phyloP scores from a whole-genome alignment of 2,113 vertebrate genomes.

The Peromyscus polionotus region DNA sequence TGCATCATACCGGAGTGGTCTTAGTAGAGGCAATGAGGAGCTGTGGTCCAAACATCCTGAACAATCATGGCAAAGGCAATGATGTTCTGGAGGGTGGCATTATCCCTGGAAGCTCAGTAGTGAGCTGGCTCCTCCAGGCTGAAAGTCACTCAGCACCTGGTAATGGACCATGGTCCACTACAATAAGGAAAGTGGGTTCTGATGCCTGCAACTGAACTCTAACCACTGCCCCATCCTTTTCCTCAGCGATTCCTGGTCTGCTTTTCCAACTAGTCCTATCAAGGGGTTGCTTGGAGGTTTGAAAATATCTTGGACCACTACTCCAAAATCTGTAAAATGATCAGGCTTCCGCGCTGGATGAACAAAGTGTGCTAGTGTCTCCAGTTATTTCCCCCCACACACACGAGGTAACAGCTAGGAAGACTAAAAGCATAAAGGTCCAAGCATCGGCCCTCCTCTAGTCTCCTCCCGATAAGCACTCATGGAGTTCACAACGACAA shows the following conservation, averaged over 20 bases:
- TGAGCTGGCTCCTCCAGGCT: not conserved
- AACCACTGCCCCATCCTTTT: not conserved
- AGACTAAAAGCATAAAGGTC: not conserved
- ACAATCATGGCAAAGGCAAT: not conserved
- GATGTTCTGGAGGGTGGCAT: not conserved
- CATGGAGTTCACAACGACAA: not conserved
- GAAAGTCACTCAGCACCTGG: not conserved
- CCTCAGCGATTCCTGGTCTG: not conserved
- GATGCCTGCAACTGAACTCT: not conserved
- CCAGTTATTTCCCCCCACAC: not conserved
- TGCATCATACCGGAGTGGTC: not conserved
- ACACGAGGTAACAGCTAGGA: not conserved
- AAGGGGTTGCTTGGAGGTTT: not conserved
- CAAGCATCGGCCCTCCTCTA: not conserved
- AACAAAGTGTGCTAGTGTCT: not conserved
- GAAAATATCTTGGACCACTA: not conserved
- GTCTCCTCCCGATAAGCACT: not conserved
- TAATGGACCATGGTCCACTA: not conserved
- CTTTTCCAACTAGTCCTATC: not conserved
- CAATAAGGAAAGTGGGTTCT: not conserved
- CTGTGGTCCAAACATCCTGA: not conserved
- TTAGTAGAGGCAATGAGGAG: not conserved
- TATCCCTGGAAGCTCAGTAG: not conserved
- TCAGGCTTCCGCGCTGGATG: not conserved
- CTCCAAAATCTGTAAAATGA: constrained; percentile 7